Base-by-base conservation (phyloP, 2,113 vertebrate genomes). In the Oenanthe oenanthe region DNA sequence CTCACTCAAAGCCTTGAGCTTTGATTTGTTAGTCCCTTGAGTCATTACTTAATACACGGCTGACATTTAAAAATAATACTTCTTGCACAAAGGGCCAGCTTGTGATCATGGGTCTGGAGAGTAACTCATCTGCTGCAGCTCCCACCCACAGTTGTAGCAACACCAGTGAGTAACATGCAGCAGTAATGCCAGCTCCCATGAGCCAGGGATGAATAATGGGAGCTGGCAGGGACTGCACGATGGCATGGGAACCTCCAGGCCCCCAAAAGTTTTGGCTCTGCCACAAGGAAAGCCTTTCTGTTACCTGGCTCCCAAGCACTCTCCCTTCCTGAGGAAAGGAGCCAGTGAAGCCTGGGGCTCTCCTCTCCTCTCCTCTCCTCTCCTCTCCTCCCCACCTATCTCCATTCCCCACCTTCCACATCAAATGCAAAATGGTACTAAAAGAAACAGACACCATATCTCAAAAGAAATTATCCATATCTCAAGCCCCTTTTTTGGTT, bases 21-120 rank as follows among this genome's bases (percentile, higher is more conserved):
- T 61, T 70, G 54, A 79, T 94, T 91, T 68, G 8, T 45, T 60
- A 70, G 63, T 80, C 67, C 24, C 50, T 79, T 93, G 93, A 96
- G 74, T 96, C 74, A 91, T 56, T 58, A n/a, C 54, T 88, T 79
- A 62, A 65, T 73, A 89, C 38, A 40, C 3, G 53, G 63, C 6
- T 95, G 94, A 82, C 91, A 93, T 95, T 96, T 95, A 63, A 92
- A 93, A 93, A 85, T 85, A 83, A 82, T 89, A 61, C 53, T 87
- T 57, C 74, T 92, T 79, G 51, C 57, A 63, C 56, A 87, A 86
- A 82, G 50, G 94, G 45, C 84, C 94, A 96, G 91, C 87, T 97
- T 96, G 94, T 28, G 71, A 93, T 5, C 56, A 20, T 0, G 0
- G 78, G 28, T 67, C 67, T 40, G 43, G 60, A 80, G 53, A 93